These are phyloP conservation scores for Fragum fragum DNA, from an alignment of 2,888 invertebrate species.

Conservation along the genomic window DNA sequence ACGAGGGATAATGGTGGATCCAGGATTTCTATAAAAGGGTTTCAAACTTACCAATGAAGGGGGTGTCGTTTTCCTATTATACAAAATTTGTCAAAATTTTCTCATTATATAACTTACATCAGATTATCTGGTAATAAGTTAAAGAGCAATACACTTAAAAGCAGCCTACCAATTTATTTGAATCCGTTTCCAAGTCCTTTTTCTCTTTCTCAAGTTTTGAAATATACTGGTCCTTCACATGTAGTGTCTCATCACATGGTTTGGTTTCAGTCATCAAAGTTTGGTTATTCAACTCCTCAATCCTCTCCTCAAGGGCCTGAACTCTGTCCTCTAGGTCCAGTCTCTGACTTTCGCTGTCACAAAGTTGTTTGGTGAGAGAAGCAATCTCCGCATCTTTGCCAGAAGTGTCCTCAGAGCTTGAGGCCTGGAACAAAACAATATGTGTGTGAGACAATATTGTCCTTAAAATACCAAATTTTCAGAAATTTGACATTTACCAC, in stretches of 20 bases:
- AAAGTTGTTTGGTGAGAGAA: conserved; percentile 64
- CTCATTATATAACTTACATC: too few species aligned
- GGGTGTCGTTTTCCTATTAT: too few species aligned
- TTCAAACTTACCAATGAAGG: too few species aligned
- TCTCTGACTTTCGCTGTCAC: conserved; percentile 75
- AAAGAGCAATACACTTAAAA: too few species aligned
- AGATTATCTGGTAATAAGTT: too few species aligned
- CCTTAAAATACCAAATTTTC: too few species aligned
- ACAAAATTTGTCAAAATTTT: too few species aligned
- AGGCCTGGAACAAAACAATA: conserved; percentile 12
- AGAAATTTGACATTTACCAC: too few species aligned
- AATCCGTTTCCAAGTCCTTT: conserved; percentile 65
- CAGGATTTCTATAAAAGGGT: too few species aligned
- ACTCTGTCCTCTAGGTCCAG: conserved; percentile 76
- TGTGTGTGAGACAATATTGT: too few species aligned
- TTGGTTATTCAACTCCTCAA: conserved; percentile 54
- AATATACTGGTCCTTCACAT: conserved; percentile 81
- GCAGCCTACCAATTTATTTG: conserved; percentile 77
- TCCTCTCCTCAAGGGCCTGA: conserved; percentile 69
- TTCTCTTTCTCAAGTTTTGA: conserved; percentile 77
- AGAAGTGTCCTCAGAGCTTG: not conserved
- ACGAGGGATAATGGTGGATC: too few species aligned
- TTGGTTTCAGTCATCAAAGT: conserved; percentile 45
- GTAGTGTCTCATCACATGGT: conserved; percentile 72
- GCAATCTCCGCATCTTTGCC: conserved; percentile 37